phyloP scores from a whole-genome alignment of 2,888 invertebrate species.

The Aleiodes alternator region DNA sequence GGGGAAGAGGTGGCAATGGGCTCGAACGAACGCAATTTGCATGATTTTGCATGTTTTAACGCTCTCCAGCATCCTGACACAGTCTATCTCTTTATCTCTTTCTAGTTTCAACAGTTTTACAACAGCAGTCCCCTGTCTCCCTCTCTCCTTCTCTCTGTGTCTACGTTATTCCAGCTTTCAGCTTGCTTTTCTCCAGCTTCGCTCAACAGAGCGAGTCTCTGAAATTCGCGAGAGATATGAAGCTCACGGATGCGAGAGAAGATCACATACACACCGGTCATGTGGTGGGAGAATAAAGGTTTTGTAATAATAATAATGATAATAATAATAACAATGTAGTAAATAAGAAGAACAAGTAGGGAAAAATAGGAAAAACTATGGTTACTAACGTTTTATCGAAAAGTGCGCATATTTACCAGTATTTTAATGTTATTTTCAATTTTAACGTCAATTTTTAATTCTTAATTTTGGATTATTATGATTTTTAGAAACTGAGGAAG shows the following conservation, averaged over 20 bases:
- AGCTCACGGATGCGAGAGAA: conserved; percentile 51
- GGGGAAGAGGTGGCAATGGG: conserved; percentile 57
- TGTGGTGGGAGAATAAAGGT: conserved; percentile 50
- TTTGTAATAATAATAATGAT: conserved; percentile 40
- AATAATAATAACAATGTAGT: too few relatives aligned
- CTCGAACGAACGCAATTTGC: conserved; percentile 74
- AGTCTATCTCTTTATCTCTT: conserved; percentile 32
- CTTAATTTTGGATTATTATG: too few relatives aligned
- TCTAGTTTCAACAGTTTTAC: conserved; percentile 49
- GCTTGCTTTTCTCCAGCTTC: conserved; percentile 57
- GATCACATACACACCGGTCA: conserved; percentile 31
- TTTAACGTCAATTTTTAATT: too few relatives aligned
- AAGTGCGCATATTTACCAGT: too few relatives aligned
- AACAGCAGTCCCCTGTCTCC: neutral
- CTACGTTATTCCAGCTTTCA: conserved; percentile 51
- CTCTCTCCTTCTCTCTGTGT: conserved; percentile 55
- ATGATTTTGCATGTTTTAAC: conserved; percentile 74
- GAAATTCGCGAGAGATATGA: conserved; percentile 37
- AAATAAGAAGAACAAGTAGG: too few relatives aligned
- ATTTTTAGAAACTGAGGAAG: too few relatives aligned
- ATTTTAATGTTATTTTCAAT: too few relatives aligned
- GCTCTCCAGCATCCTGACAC: conserved; percentile 55
- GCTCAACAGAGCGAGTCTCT: conserved; percentile 32
- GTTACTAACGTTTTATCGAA: too few relatives aligned
- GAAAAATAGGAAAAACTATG: too few relatives aligned